These are phyloP conservation scores for Paradisaea rubra DNA, from an alignment of 2,113 vertebrate genomes.

Conservation along the genomic window DNA sequence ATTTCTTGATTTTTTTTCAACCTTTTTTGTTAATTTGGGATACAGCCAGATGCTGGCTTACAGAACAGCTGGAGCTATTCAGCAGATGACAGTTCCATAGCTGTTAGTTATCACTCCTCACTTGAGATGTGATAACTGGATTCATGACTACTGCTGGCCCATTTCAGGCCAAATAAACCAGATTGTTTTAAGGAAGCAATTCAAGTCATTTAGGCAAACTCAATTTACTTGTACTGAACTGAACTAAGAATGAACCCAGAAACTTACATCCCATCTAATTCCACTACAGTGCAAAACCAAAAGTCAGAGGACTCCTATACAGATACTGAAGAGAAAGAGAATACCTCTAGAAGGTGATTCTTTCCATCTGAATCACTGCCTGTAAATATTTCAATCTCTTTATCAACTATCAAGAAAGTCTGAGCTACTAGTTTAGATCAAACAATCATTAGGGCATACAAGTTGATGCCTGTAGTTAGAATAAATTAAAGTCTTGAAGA, in stretches of 20 bases:
- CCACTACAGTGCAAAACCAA: not conserved
- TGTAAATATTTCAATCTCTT: not conserved
- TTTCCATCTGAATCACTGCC: not conserved
- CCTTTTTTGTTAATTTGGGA: not conserved
- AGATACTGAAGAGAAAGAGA: not conserved
- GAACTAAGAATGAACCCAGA: constrained; percentile 36
- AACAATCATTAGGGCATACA: not conserved
- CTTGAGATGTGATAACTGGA: constrained; percentile 21
- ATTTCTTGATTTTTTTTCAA: not conserved
- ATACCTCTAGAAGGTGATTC: not conserved
- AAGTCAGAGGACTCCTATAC: not conserved
- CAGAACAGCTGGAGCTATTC: constrained; percentile 40
- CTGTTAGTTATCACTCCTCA: constrained; percentile 22
- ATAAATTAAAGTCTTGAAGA: not conserved
- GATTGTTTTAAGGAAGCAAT: constrained; percentile 1
- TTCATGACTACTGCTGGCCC: not conserved
- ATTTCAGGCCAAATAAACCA: constrained; percentile 39
- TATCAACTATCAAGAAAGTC: not conserved
- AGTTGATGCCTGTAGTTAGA: not conserved
- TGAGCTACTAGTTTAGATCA: not conserved
- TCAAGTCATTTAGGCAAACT: not conserved
- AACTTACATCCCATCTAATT: not conserved
- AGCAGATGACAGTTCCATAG: not conserved
- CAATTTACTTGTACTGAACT: constrained; percentile 5
- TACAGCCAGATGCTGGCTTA: not conserved